A percentile compares a stretch with the other conserved stretches of the same genome.
Evolutionary conservation across 2,888 invertebrate species (phyloP).

Genomic region (Eueremaeus valkanovi): DNA sequence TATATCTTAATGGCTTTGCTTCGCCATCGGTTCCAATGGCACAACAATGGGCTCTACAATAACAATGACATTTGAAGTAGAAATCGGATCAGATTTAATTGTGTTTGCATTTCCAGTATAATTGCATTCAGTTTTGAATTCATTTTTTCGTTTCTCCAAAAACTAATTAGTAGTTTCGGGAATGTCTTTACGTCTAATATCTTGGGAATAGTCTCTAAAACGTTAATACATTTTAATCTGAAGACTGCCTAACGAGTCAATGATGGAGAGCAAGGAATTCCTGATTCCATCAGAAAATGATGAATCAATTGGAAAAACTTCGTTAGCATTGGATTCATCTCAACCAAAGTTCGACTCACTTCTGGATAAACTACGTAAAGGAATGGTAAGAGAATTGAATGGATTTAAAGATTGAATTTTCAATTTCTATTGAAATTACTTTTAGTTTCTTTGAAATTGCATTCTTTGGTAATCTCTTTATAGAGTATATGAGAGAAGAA

Average conservation of each 20-base stretch:
- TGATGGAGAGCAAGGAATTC: background rate
- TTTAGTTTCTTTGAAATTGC: no score
- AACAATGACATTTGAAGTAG: no score
- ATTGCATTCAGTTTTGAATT: no score
- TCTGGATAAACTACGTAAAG: slow-evolving; percentile 36
- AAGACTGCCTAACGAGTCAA: background rate
- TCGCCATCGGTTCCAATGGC: slow-evolving; percentile 8
- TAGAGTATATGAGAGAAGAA: background rate
- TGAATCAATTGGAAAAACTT: slow-evolving; percentile 7
- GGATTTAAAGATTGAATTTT: background rate
- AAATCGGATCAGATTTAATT: no score
- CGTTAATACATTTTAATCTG: background rate
- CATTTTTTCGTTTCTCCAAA: no score
- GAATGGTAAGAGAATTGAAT: slow-evolving; percentile 29
- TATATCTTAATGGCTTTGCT: slow-evolving; percentile 18
- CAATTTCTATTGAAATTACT: background rate
- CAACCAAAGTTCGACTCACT: slow-evolving; percentile 29
- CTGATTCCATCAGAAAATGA: slow-evolving; percentile 8
- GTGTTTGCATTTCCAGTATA: no score
- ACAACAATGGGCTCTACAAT: background rate
- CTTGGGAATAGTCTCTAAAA: no score
- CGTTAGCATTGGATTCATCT: slow-evolving; percentile 2
- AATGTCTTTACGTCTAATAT: no score
- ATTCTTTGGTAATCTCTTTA: no score
- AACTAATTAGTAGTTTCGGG: no score